Percentiles rank a stretch among this genome's conserved stretches.
Conservation (phyloP, 2,888 invertebrate genomes). For the Norana najaformis region DNA sequence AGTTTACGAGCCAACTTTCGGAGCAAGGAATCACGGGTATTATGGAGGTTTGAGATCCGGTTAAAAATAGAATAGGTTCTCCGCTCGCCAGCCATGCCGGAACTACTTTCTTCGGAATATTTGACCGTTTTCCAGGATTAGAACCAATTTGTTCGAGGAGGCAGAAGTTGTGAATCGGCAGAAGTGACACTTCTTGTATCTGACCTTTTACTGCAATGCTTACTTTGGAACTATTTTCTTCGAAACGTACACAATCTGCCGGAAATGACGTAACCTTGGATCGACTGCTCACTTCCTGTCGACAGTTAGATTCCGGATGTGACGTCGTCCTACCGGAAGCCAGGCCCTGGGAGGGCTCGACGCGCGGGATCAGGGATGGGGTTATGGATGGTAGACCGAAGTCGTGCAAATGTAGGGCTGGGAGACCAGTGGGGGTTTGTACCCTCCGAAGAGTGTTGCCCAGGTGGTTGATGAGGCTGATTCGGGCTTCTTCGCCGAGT, state of each 20-base stretch:
- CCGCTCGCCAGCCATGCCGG: neutral
- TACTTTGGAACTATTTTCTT: neutral
- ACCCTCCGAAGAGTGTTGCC: neutral
- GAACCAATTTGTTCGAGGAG: neutral
- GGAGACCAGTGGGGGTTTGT: neutral
- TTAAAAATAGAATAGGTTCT: neutral
- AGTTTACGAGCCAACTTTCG: neutral
- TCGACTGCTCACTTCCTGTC: constrained; percentile 5
- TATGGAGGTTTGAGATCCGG: neutral
- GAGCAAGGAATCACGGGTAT: neutral
- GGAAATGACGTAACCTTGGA: neutral
- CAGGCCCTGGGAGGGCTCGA: neutral
- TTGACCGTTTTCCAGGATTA: neutral
- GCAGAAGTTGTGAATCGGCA: neutral
- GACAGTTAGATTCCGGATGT: neutral
- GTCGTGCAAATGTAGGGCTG: neutral
- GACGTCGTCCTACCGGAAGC: neutral
- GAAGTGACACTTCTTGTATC: constrained; percentile 4
- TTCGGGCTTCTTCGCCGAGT: neutral
- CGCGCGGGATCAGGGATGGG: neutral
- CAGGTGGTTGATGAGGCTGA: neutral
- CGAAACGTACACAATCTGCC: neutral
- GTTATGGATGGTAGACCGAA: neutral
- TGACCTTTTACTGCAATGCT: neutral
- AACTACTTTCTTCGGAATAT: neutral